Base-by-base conservation (phyloP, 2,797 vertebrate genomes). In the Gallinago solitaria region DNA sequence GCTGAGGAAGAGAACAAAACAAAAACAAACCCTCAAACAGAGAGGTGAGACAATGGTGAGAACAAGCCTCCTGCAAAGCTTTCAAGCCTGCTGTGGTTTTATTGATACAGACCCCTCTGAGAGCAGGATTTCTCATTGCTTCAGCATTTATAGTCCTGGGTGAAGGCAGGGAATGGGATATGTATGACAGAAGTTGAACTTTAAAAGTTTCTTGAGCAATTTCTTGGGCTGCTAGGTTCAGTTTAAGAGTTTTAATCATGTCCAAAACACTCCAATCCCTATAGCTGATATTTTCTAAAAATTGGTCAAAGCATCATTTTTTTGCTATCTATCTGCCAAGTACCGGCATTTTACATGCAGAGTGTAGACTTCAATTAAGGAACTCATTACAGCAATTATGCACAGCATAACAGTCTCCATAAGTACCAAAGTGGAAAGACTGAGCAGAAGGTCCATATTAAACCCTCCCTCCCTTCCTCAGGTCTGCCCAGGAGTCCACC, bases 1-100 rank as follows among this genome's bases (percentile, higher is more conserved):
- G 84, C 71, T 89, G 64, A 83, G 94, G 76, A 91, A 91, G 16
- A 85, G 35, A 87, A 50, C 23, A 85, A 80, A 92, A 83, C 60
- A 89, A 80, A 93, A 95, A 24, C 71, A 95, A 93, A 45, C 6
- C 28, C 51, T 89, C 56, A 83, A 83, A 75, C 19, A 74, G 53
- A 76, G 65, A 89, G 56, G 64, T 87, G 60, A 87, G 95, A 83
- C 64, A 85, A 89, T 71, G 48, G 51, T 91, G 68, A 89, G 89
- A 95, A 91, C 43, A 77, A 95, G 48, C 16, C 11, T 74, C 17
- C 51, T 4, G 2, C 28, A 35, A 93, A 95, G 78, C 64, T 91
- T 89, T 93, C 68, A 85, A 45, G 75, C 20, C 56, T 60, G 9
- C 39, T 89, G 63, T 48, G 56, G 7, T 43, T 93, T 87, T 91